Evolutionary conservation across 1,140 invertebrate species (phyloP), one percentile per base, ranked within the genome.

Genomic region (Amphibalanus amphitrite): DNA sequence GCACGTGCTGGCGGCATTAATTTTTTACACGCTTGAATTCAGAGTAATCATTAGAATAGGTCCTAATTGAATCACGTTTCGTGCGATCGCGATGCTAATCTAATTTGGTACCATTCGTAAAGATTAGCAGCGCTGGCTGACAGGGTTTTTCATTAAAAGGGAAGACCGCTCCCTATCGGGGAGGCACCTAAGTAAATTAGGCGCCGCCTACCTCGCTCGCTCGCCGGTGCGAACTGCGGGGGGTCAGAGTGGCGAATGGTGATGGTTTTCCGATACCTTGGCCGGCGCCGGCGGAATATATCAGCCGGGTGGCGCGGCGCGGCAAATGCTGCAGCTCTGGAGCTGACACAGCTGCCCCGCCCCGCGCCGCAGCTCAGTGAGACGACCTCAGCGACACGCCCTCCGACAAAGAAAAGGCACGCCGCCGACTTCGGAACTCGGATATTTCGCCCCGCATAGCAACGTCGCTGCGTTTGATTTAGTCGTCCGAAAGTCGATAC

Each of bases 51-150:
- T 23, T 13, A 59, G 47, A 59, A 59, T 59, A 59, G 47, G 47
- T 59, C 47, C 23, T 59, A 59, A 59, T 59, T 20, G 20, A 59
- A 59, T 59, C 10, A 59, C 47, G 47, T 59, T 59, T 59, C 47
- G 47, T 59, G 47, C 47, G 47, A 13, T 59, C 47, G 10, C 20
- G 47, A 23, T 59, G 13, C 47, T 59, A 59, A 59, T 59, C 47
- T 59, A 59, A 59, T 59, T 59, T 59, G 47, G 47, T 20, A 59
- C 47, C 47, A 59, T 59, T 59, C 47, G 47, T 59, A 59, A 59
- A 59, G 47, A 59, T 59, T 59, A 59, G 47, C 13, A 13, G 20
- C 13, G 47, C 47, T 20, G 47, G 47, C 13, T 59, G 47, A 59
- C 47, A 59, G 47, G 47, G 47, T 59, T 59, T 59, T 59, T 59